Evolutionary conservation across 2,113 vertebrate genomes (phyloP), one percentile per base, ranked within the genome.

Genomic region (Brachypodius melanocephalos): DNA sequence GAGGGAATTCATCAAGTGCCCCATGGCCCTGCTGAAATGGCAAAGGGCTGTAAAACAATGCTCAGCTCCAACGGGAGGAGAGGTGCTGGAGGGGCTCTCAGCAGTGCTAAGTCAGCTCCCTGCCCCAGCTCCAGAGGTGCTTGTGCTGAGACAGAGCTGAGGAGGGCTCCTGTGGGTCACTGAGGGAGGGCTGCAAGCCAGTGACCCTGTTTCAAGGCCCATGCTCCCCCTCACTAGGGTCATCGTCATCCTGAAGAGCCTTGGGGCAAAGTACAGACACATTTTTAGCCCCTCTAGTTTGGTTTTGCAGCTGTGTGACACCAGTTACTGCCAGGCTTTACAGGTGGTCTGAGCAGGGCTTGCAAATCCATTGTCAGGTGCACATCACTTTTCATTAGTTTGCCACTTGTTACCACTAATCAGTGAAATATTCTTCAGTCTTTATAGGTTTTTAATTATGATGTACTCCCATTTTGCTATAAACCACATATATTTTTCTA

Each of bases 1-100:
- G 42, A 57, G 69, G 85, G 87, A 96, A 96, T 93, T 95, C 91
- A 95, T 93, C 91, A 75, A 91, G 91, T 91, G 84, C 89, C 95
- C 94, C 54, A 3, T 25, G 74, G 93, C 66, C 81, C 54, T 3
- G 8, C 54, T 66, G 81, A 67, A 91, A 68, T 16, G 8, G 87
- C 84, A 79, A 31, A 1, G 67, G 83, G 84, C 71, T 93, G 91
- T 95, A 93, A 97, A 96, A 84, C 88, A 92, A 89, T 89, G 63
- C 55, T 29, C 68, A 42, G 86, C 81, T 82, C 81, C 71, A 32
- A 13, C 0, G 0, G 43, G 69, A 79, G 51, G 31, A 71, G 76
- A 84, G 77, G 61, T 36, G 48, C 48, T 38, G 83, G 34, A 77
- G 79, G 80, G 65, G 40, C 71, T 58, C 71, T 21, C 8, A 3